Evolutionary conservation across 2,888 invertebrate species (phyloP), one percentile per base, ranked within the genome.

Genomic region (Dryadula phaetusa): DNA sequence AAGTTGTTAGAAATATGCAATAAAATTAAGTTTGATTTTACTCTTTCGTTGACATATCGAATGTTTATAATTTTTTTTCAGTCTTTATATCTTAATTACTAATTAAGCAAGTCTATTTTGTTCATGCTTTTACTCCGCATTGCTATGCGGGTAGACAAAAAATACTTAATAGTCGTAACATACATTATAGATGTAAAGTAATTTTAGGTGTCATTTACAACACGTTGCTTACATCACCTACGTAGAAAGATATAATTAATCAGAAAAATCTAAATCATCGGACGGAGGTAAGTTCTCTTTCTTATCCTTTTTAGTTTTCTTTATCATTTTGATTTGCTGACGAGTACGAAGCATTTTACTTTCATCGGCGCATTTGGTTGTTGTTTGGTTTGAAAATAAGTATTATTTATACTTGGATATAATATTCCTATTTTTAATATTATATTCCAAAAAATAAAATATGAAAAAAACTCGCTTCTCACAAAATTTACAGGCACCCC

Each of bases 341-440:
- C 85, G 80, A 49, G 78, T 83, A 25, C 90, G 90, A 49, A 84
- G 83, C 93, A 94, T 94, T 83, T 94, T 94, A 72, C 93, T 93
- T 79, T 94, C 94, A 75, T 94, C 94, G 0, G 94, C 93, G 75
- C 94, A 94, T 80, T 94, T 94, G 0, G 93, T 93, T 22, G 94
- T 94, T 94, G n/a, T 92, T 91, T 16, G 87, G 90, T 60, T 94
- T 92, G 80, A 52, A 79, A 80, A 63, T 37, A 12, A n/a, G n/a
- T 20, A n/a, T 20, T 18, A 37, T 54, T 47, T 22, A 34, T 25
- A 7, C 3, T 25, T 7, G 16, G 32, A n/a, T 16, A 10, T n/a
- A 16, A 32, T 22, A 16, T 28, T 52, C n/a, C 14, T 16, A 3
- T 20, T 2, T 20, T n/a, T 0, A 1, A 6, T 28, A 28, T 28